Conservation (phyloP, 2,888 invertebrate genomes). For the Sinelater perroti region DNA sequence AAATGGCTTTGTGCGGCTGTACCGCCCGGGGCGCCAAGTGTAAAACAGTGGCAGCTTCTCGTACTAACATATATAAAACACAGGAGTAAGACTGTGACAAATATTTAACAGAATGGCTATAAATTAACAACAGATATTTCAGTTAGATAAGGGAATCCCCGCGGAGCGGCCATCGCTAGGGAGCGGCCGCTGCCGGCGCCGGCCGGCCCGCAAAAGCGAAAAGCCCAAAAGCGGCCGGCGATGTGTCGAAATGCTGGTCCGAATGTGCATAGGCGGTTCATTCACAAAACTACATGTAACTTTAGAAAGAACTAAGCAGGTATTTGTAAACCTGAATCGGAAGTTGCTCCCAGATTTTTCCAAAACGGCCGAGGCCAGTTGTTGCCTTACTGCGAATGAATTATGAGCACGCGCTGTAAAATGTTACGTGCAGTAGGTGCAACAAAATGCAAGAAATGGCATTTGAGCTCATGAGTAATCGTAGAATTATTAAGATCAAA, state of each 20-base stretch:
- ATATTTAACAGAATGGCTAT: constrained; percentile 59
- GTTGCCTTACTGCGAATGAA: too few species aligned
- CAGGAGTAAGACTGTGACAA: constrained; percentile 60
- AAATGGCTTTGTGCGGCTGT: constrained; percentile 45
- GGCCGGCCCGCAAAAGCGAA: neutral
- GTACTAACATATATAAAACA: constrained; percentile 59
- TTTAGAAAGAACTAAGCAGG: constrained; percentile 10
- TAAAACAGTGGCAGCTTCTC: constrained; percentile 61
- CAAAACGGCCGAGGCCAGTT: neutral
- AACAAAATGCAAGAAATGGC: too few species aligned
- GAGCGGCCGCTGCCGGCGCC: constrained; percentile 19
- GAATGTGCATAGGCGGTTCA: constrained; percentile 32
- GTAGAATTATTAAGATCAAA: too few species aligned
- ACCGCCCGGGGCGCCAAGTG: constrained; percentile 54
- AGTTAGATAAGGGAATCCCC: constrained; percentile 51
- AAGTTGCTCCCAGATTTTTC: constrained; percentile 15
- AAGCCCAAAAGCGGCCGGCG: constrained; percentile 1
- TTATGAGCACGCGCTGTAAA: too few species aligned
- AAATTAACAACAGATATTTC: constrained; percentile 58
- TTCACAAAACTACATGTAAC: constrained; percentile 27
- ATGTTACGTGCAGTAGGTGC: too few species aligned
- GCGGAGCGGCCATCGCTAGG: constrained; percentile 29
- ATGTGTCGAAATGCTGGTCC: constrained; percentile 18
- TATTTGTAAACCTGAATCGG: constrained; percentile 22
- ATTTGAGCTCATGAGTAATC: too few species aligned